phyloP scores from a whole-genome alignment of 2,797 vertebrate species.

The Pagetopsis macropterus region DNA sequence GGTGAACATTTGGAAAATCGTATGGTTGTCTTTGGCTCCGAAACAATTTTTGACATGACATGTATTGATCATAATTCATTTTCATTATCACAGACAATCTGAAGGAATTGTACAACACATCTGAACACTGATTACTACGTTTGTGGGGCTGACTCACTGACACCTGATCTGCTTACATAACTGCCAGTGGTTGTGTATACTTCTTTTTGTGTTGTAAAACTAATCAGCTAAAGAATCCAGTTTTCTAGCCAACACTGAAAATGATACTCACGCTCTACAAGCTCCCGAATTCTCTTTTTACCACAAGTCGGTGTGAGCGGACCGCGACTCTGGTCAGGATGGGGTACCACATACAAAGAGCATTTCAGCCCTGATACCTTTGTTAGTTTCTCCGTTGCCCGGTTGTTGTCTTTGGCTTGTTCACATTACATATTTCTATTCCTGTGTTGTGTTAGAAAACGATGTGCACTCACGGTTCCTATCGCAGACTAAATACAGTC shows the following conservation, averaged over 20 bases:
- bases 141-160: not conserved
- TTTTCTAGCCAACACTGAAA: conserved; percentile 24
- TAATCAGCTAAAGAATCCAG: conserved; percentile 20
- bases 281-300: conserved; percentile 5
- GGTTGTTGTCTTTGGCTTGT: conserved; percentile 67
- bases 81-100: not conserved
- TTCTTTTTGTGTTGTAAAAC: conserved; percentile 16
- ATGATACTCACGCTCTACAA: not conserved
- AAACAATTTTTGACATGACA: not conserved
- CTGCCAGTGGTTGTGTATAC: not conserved
- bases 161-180: conserved; percentile 8
- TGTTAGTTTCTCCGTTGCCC: conserved; percentile 60
- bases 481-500: conserved; percentile 70
- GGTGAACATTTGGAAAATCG: no score
- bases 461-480: conserved; percentile 58
- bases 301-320: not conserved
- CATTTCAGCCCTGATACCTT: conserved; percentile 43
- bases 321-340: conserved; percentile 11
- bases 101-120: not conserved
- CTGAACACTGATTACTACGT: not conserved
- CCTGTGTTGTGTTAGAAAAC: conserved; percentile 70
- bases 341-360: conserved; percentile 57
- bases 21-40: not conserved
- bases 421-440: conserved; percentile 67
- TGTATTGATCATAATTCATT: not conserved